Evolutionary conservation across 2,888 invertebrate genomes (phyloP).

Genomic region (Dugesia japonica): DNA sequence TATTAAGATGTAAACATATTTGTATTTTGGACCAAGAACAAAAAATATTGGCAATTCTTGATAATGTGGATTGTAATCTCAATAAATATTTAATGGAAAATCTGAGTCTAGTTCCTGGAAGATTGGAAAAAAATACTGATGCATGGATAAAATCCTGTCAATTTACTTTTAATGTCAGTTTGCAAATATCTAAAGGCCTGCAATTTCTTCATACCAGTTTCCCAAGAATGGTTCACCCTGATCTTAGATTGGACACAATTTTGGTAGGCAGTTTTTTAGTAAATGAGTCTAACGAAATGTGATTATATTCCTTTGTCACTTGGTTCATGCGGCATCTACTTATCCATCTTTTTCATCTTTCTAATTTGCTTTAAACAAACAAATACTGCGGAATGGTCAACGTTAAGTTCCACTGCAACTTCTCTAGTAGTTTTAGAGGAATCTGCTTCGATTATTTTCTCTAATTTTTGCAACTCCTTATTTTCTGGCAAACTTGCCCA

Average conservation of each 20-base stretch:
- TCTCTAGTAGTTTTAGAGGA: no score
- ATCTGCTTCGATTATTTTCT: no score
- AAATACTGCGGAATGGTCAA: no score
- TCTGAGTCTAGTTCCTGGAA: neutral
- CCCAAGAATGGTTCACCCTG: neutral
- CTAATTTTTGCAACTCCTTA: no score
- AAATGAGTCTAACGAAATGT: no score
- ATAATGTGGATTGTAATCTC: neutral
- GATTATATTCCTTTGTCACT: no score
- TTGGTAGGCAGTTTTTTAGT: no score
- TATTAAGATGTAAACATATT: neutral
- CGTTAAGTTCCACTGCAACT: no score
- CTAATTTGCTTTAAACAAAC: no score
- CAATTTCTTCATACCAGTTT: neutral
- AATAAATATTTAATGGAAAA: neutral
- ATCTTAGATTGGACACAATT: neutral
- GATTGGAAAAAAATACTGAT: neutral
- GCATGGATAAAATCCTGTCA: neutral
- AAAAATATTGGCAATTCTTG: neutral
- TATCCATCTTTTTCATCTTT: no score
- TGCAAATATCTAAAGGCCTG: neutral
- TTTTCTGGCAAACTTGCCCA: no score
- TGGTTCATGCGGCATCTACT: no score
- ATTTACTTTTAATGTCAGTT: neutral
- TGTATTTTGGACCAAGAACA: neutral